A percentile compares a stretch with the other conserved stretches of the same genome.
These are phyloP conservation scores for Tyria jacobaeae DNA, from an alignment of 2,888 invertebrate species.

Conservation along the genomic window DNA sequence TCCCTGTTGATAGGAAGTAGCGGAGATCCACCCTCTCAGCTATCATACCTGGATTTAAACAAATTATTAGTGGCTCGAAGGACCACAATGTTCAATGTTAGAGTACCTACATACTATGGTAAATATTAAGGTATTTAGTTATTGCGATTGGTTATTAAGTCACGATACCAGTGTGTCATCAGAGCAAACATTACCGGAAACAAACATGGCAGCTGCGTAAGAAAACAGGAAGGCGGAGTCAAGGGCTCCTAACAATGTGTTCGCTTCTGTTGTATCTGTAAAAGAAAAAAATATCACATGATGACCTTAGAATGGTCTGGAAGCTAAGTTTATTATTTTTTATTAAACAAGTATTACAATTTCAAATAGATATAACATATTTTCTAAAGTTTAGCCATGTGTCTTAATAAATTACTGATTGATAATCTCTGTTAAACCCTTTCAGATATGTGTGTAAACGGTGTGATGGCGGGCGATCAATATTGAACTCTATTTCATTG, in stretches of 20 bases:
- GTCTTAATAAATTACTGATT: no score
- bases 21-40: slow-evolving; percentile 97
- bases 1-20: slow-evolving; percentile 96
- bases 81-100: background rate
- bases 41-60: slow-evolving; percentile 90
- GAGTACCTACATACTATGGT: no score
- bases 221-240: slow-evolving; percentile 97
- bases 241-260: slow-evolving; percentile 93
- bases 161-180: no score
- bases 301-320: no score
- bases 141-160: background rate
- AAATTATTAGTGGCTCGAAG: background rate
- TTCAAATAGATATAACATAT: no score
- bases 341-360: no score
- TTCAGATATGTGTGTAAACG: no score
- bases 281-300: slow-evolving; percentile 22
- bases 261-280: slow-evolving; percentile 88
- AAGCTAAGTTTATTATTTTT: no score
- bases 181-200: slow-evolving; percentile 75
- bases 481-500: background rate
- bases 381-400: no score
- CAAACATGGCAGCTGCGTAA: slow-evolving; percentile 97
- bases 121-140: background rate
- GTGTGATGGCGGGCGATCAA: no score
- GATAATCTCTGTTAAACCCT: no score